These are phyloP conservation scores for Apostichopus californicus DNA, from an alignment of 35 echinoderm and acorn worm species.

Conservation along the genomic window DNA sequence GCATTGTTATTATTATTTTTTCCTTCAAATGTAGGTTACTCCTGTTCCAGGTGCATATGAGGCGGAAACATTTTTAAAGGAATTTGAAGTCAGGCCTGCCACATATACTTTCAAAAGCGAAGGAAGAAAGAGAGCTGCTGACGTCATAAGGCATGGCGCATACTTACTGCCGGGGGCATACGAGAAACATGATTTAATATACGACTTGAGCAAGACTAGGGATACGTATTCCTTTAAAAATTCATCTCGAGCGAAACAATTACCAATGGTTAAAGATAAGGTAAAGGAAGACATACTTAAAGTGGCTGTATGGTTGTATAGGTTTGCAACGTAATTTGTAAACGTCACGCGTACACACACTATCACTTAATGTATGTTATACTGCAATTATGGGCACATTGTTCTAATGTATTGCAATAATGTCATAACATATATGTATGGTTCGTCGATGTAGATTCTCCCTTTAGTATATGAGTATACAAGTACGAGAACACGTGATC, in stretches of 20 bases:
- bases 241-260: constrained; percentile 65
- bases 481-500: too few species aligned
- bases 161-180: constrained; percentile 88
- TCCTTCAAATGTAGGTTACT: constrained; percentile 67
- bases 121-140: constrained; percentile 81
- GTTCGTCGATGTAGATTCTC: too few species aligned
- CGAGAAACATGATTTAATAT: constrained; percentile 73
- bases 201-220: constrained; percentile 62
- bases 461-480: too few species aligned
- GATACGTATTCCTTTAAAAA: constrained; percentile 90
- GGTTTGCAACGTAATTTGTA: too few species aligned
- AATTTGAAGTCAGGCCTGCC: constrained; percentile 80
- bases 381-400: neutral
- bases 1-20: neutral
- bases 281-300: constrained; percentile 12
- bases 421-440: too few species aligned
- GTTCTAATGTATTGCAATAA: too few species aligned
- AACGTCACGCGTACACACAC: too few species aligned
- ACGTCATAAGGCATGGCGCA: constrained; percentile 63
- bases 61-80: constrained; percentile 68
- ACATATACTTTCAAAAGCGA: constrained; percentile 94
- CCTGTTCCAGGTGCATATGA: constrained; percentile 93
- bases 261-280: constrained; percentile 90
- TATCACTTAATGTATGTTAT: too few species aligned
- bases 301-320: too few species aligned